Conservation (phyloP, 2,113 vertebrate species). For the Aldabrachelys gigantea region DNA sequence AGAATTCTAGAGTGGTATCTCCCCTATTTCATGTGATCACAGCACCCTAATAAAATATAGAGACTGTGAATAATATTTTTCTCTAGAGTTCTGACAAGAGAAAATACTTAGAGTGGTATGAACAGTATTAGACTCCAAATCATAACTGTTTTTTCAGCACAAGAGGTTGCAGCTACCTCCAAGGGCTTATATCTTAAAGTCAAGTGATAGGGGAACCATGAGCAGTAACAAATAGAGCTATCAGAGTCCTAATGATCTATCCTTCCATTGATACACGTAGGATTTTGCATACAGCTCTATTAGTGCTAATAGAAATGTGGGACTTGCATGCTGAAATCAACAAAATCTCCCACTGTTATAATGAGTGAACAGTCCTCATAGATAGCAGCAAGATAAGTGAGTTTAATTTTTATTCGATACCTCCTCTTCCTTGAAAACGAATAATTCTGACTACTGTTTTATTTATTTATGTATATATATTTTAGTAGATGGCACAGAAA, state of each 20-base stretch:
- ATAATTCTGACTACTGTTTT: constrained; percentile 41
- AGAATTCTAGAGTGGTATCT: not conserved
- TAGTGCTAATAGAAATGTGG: constrained; percentile 69
- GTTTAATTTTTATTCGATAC: constrained; percentile 66
- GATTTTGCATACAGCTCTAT: constrained; percentile 71
- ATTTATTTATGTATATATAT: constrained; percentile 54
- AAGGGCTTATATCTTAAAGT: constrained; percentile 50
- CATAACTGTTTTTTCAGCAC: constrained; percentile 34
- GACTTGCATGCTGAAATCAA: constrained; percentile 59
- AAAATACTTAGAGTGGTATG: constrained; percentile 36
- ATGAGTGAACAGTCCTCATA: constrained; percentile 64
- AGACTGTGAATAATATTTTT: constrained; percentile 37
- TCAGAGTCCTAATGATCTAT: constrained; percentile 70
- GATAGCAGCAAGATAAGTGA: constrained; percentile 63
- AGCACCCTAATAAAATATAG: not conserved
- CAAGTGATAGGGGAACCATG: constrained; percentile 53
- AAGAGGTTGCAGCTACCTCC: constrained; percentile 24
- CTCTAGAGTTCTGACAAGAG: constrained; percentile 18
- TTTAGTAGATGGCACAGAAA: constrained; percentile 50
- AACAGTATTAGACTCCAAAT: constrained; percentile 24
- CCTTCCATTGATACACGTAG: constrained; percentile 73
- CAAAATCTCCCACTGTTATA: constrained; percentile 72
- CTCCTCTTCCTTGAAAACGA: constrained; percentile 67
- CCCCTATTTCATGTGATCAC: constrained; percentile 34
- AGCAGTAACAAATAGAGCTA: constrained; percentile 73